Evolutionary conservation across 2,888 invertebrate genomes (phyloP), one percentile per base, ranked within the genome.

Genomic region (Choristoneura rosaceana): DNA sequence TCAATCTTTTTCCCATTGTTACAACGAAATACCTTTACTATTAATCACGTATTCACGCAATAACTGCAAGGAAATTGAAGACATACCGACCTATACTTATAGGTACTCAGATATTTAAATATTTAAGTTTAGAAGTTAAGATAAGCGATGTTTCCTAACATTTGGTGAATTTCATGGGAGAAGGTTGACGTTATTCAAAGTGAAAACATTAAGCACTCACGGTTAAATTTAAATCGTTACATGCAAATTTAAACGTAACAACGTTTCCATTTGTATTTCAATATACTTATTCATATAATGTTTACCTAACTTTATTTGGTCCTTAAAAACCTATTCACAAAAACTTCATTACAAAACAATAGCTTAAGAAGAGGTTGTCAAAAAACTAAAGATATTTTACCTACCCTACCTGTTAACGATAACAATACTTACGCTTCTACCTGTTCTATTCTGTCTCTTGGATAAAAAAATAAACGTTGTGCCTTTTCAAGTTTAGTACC

Each of bases 1-100:
- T 71, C 60, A 43, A 70, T 70, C 65, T 61, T 47, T 63, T 70
- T 52, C 65, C 41, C 70, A 52, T 66, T 71, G 66, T 71, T 52
- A 71, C 52, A 61, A 61, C 66, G 52, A 66, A 65, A 71, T 70
- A 17, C 59, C 60, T 60, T 9, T 12, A 59, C 50, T 70, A 60
- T 65, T 60, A 65, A 66, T 66, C 61, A 71, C 59, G 14, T n/a
- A 17, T 8, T 9, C 15, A 17, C 15, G 17, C 52, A 66, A 71
- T 66, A 60, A 60, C 52, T 55, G 0, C 12, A 25, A 55, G 55
- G 25, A 55, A 10, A n/a, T 52, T 17, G 47, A n/a, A 50, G 50
- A 69, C 25, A 25, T 25, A n/a, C n/a, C n/a, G n/a, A n/a, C n/a
- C n/a, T n/a, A n/a, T n/a, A n/a, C n/a, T n/a, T n/a, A n/a, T n/a